Conservation (phyloP, 2,888 invertebrate species). For the Drosophila cracens region DNA sequence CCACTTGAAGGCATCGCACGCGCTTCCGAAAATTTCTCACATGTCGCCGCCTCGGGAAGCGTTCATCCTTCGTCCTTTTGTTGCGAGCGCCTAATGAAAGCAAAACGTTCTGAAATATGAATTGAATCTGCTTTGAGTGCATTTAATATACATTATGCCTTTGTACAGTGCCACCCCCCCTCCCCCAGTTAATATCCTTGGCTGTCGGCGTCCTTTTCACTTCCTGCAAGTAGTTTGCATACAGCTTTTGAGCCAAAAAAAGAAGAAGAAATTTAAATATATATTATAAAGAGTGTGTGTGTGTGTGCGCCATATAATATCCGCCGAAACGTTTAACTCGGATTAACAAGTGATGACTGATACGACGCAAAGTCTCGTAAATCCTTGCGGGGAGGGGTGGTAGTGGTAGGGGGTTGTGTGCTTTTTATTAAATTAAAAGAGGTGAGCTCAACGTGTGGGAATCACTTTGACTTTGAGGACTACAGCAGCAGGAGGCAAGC, state of each 20-base stretch:
- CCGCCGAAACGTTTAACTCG: slow-evolving; percentile 75
- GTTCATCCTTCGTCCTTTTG: slow-evolving; percentile 42
- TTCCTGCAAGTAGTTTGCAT: slow-evolving; percentile 41
- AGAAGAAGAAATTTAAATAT: slow-evolving; percentile 1
- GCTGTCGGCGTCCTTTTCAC: slow-evolving; percentile 43
- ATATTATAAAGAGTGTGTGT: background rate
- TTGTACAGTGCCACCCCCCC: slow-evolving; percentile 21
- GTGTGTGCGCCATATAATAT: slow-evolving; percentile 55
- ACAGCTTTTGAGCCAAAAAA: slow-evolving; percentile 54
- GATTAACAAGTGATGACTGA: slow-evolving; percentile 77
- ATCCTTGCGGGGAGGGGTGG: background rate
- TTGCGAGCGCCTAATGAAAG: slow-evolving; percentile 67
- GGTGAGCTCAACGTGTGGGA: slow-evolving; percentile 19
- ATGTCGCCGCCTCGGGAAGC: slow-evolving; percentile 50
- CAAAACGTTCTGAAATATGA: slow-evolving; percentile 75
- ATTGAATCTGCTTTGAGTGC: slow-evolving; percentile 76
- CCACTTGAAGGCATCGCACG: slow-evolving; percentile 69
- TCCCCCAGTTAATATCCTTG: slow-evolving; percentile 56
- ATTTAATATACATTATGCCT: slow-evolving; percentile 79
- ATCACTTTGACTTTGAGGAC: slow-evolving; percentile 2
- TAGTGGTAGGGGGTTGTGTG: slow-evolving; percentile 19
- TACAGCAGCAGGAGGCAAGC: background rate
- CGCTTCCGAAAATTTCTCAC: slow-evolving; percentile 60
- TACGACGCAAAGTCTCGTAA: slow-evolving; percentile 30
- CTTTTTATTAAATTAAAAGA: slow-evolving; percentile 61